Base-by-base conservation (phyloP, 2,113 vertebrate genomes). In the Sinocyclocheilus anshuiensis region DNA sequence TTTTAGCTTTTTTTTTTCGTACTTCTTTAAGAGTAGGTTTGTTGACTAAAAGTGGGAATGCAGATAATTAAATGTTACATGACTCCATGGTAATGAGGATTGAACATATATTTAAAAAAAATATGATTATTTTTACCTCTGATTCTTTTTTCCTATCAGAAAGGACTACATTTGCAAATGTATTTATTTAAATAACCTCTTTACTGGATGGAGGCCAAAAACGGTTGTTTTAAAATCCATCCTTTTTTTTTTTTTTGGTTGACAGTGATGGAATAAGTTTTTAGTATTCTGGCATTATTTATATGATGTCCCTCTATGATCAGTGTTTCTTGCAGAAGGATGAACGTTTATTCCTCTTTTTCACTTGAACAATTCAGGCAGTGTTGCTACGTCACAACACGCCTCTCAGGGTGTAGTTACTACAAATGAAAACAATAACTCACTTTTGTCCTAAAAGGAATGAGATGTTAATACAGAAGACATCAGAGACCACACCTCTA, bases 331-430 rank as follows among this genome's bases (percentile, higher is more conserved):
- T 48, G 24, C 61, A 71, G 24, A 82, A 33, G 18, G 11, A 16
- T 82, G 36, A 36, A 50, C 7, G 10, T 81, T 48, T 20, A 65
- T 82, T 69, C 24, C 63, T 82, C 42, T 11, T 4, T 50, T 82
- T 22, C 42, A 82, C 63, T 82, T 82, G 24, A 82, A 82, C 45
- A 33, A 53, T 69, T 82, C 45, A 82, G 63, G 45, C 24, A 82
- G 42, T 82, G 80, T 69, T 82, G 16, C 63, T 33, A 20, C 4
- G 3, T 69, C 63, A 82, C 63, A 82, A 82, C 80, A 71, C 26
- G 45, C 80, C 63, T 71, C 80, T 82, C 80, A 82, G 80, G 80
- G 80, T 82, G 45, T 53, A 69, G 45, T 53, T 82, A 53, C 45
- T 82, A 53, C 16, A 82, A 69, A 26, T 26, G 15, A 48, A 45